Conservation (phyloP, 2,797 vertebrate genomes). For the Trachops cirrhosus region DNA sequence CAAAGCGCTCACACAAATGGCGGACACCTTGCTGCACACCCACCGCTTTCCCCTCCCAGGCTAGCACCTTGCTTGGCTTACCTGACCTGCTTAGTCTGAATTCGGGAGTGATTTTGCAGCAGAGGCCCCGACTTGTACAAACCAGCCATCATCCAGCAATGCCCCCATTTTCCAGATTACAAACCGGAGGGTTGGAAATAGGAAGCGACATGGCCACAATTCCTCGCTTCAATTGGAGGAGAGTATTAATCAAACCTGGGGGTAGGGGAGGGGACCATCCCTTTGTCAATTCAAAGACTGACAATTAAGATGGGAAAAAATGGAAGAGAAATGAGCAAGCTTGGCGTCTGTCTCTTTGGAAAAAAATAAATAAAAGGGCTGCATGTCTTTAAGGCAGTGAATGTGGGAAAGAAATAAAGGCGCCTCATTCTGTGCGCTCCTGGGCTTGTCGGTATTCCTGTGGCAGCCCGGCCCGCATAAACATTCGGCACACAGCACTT, state of each 20-base stretch:
- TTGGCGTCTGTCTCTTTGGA: neutral
- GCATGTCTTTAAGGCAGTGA: neutral
- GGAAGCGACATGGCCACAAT: accelerated
- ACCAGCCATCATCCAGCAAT: accelerated
- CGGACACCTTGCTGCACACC: neutral
- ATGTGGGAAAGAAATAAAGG: neutral
- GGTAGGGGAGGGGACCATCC: accelerated
- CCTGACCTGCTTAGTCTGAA: neutral
- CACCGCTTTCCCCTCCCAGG: no score
- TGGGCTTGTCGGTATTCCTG: slow-evolving; percentile 75
- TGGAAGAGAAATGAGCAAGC: neutral
- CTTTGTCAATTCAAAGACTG: neutral
- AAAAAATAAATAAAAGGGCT: neutral
- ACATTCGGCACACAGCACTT: slow-evolving; percentile 89
- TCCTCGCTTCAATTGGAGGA: accelerated
- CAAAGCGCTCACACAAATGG: accelerated
- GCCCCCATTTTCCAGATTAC: neutral
- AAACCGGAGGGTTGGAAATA: accelerated
- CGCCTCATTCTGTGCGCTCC: neutral
- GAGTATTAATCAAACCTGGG: accelerated
- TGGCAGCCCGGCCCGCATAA: slow-evolving; percentile 84
- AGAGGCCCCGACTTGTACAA: neutral
- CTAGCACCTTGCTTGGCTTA: neutral
- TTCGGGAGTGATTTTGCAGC: accelerated
- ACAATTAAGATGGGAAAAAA: neutral